Evolutionary conservation across 2,797 vertebrate genomes (phyloP), one percentile per base, ranked within the genome.

Genomic region (Streptopelia turtur): DNA sequence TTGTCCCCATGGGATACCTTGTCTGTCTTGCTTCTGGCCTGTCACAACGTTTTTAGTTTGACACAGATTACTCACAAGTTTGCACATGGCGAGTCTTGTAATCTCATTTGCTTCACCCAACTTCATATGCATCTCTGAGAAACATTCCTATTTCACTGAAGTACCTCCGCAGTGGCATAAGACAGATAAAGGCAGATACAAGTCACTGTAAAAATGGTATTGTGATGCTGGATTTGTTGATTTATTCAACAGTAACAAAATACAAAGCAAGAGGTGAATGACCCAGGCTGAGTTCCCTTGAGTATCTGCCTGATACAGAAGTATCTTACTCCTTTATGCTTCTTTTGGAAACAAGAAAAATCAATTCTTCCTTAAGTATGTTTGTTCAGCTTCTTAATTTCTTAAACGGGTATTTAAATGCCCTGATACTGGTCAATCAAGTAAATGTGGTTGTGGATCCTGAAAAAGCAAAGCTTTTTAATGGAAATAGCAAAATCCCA

Each of bases 21-120:
- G 59, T 79, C 89, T 89, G 81, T 89, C 77, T 90, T 57, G 43
- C 83, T 87, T 41, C 59, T 87, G 47, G 7, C 82, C 56, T 75
- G 57, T 83, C 80, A 88, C 52, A 93, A 17, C 52, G 10, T 64
- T 86, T 88, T 60, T 35, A 57, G 52, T 72, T 74, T 33, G 77
- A 74, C 2, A 35, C 12, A 6, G 75, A 55, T 88, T 53, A 61
- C 80, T 70, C 82, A 25, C 17, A 59, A 35, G 63, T 93, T 91
- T 91, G 76, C 84, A 41, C 52, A 4, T 30, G 56, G 57, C 1
- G 24, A 82, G 45, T 53, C 43, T 63, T 82, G 43, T 87, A 52
- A 91, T 93, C 74, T 90, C 85, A 82, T 96, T 90, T 94, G 63
- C 39, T 63, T 94, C 56, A 35, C 50, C 53, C 78, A 71, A 77